These are phyloP conservation scores for Vanessa cardui DNA, from an alignment of 2,888 invertebrate species.

Conservation along the genomic window DNA sequence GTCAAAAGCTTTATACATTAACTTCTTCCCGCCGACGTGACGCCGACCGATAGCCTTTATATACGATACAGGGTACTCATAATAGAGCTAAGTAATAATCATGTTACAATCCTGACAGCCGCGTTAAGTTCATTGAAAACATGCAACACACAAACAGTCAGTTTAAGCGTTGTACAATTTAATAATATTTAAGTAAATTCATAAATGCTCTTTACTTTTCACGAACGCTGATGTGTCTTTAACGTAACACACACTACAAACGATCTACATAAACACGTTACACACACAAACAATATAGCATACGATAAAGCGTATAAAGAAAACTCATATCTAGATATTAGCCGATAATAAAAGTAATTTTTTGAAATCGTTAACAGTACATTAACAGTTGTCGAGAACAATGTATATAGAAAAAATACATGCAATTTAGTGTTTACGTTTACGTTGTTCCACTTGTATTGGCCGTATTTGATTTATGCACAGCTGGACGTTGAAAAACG, in stretches of 20 bases:
- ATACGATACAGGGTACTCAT: not conserved
- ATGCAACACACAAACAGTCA: not conserved
- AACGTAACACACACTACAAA: too few species aligned
- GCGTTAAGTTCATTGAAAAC: conserved; percentile 1
- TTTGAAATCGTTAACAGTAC: conserved; percentile 27
- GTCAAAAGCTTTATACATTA: not conserved
- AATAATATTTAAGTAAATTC: not conserved
- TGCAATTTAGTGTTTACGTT: conserved; percentile 39
- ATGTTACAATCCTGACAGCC: conserved; percentile 4
- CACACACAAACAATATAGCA: too few species aligned
- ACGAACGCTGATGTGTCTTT: not conserved
- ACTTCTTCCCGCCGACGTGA: conserved; percentile 2
- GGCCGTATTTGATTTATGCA: conserved; percentile 47
- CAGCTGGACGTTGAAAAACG: conserved; percentile 48
- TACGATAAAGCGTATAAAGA: too few species aligned
- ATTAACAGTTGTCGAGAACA: conserved; percentile 34
- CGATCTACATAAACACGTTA: too few species aligned
- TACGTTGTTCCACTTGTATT: conserved; percentile 45
- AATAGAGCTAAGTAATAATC: conserved; percentile 5
- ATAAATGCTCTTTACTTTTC: not conserved
- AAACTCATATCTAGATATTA: not conserved
- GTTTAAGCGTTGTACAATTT: not conserved
- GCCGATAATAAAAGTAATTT: conserved; percentile 20
- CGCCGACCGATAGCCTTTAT: conserved; percentile 6
- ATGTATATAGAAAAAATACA: conserved; percentile 34